Conservation (phyloP, 2,888 invertebrate species). For the Mystacides longicornis region DNA sequence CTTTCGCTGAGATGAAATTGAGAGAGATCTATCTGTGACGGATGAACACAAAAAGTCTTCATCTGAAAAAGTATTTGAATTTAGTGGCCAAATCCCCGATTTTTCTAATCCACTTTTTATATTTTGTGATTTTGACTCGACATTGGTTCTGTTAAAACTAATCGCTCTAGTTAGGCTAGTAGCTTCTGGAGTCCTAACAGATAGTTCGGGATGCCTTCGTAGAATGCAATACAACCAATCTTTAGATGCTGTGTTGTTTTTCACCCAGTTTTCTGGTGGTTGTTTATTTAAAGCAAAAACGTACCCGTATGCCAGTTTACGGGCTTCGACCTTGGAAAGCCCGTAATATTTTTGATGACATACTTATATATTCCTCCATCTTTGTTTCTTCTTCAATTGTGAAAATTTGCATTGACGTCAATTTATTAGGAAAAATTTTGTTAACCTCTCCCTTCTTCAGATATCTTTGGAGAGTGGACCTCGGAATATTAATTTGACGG, state of each 20-base stretch:
- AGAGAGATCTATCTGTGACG: constrained; percentile 3
- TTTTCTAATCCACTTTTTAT: neutral
- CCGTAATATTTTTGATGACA: constrained; percentile 4
- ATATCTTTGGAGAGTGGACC: constrained; percentile 3
- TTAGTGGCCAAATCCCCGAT: constrained; percentile 1
- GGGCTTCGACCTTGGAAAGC: constrained; percentile 2
- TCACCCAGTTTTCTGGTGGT: neutral
- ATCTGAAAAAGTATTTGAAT: constrained; percentile 5
- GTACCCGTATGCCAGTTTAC: neutral
- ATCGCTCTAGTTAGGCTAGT: constrained; percentile 5
- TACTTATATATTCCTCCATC: constrained; percentile 1
- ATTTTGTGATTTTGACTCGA: neutral
- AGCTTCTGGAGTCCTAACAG: constrained; percentile 7
- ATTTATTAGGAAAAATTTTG: constrained; percentile 4
- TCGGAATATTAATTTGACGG: constrained; percentile 3
- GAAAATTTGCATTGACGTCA: constrained; percentile 3
- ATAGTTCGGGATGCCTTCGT: constrained; percentile 1
- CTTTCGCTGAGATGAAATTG: constrained; percentile 1
- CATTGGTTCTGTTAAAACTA: constrained; percentile 5
- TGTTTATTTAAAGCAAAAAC: constrained; percentile 1
- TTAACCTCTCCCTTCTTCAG: constrained; percentile 3
- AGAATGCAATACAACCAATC: constrained; percentile 1
- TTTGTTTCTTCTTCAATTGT: neutral
- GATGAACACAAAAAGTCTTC: neutral
- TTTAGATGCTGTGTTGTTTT: constrained; percentile 2